Base-by-base conservation (phyloP, 2,113 vertebrate genomes). In the Microcebus jonahi region DNA sequence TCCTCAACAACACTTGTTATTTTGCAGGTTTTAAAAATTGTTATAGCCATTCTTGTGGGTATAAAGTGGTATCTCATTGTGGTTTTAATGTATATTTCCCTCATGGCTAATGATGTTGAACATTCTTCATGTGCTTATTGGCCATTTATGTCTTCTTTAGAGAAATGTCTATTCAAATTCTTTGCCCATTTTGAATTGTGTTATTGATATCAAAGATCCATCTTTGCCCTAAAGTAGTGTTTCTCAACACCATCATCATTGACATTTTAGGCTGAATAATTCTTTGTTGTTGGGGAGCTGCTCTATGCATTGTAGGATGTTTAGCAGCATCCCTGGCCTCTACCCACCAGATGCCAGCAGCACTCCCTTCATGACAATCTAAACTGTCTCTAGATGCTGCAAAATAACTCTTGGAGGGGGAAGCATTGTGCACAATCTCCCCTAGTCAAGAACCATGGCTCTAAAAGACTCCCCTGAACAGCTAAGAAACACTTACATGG, bases 171-270 rank as follows among this genome's bases (percentile, higher is more conserved):
- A 31, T 53, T 94, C 67, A 90, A 68, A 92, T 82, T 55, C 75
- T 82, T 94, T 90, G 14, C 53, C 59, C 34, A 87, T 45, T 93
- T 94, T 95, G 42, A 89, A 80, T 77, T 87, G 75, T 82, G 42
- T 53, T 75, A 50, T 81, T 91, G 39, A n/a, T 90, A 76, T 65
- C 67, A 70, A 88, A 82, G 81, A 83, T 57, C 18, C 20, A 48
- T 79, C 27, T 90, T 92, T 87, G 59, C 34, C 55, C 86, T 71
- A 42, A 71, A 96, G 67, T 20, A 79, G 42, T 4, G 4, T 79
- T 96, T 92, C 55, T 90, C 67, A 87, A 34, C 20, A 55, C 77
- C 90, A 36, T 31, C 27, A 45, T 76, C 81, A 82, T 67, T 87
- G 61, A 89, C 39, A 45, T 71, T 93, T 90, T 71, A 29, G 84